These are phyloP conservation scores for Tokudaia muenninki DNA, from an alignment of 2,797 vertebrate genomes.

Conservation along the genomic window DNA sequence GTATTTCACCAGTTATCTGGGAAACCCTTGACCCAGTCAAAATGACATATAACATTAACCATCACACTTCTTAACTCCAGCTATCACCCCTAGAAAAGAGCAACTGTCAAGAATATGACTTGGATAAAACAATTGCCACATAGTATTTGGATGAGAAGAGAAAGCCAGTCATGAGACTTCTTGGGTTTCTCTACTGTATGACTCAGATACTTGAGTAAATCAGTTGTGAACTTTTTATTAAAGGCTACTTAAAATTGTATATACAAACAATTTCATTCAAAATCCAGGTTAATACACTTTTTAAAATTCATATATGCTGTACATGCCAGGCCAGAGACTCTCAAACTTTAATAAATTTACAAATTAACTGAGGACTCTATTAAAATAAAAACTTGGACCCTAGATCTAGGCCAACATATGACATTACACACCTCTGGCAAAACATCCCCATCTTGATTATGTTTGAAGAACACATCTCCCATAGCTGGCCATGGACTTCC, in stretches of 20 bases:
- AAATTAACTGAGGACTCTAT: neutral
- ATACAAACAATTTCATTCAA: constrained; percentile 39
- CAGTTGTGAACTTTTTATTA: constrained; percentile 48
- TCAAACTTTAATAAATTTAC: neutral
- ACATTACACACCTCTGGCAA: constrained; percentile 19
- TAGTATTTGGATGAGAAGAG: neutral
- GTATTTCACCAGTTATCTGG: neutral
- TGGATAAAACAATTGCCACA: neutral
- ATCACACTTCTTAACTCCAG: neutral
- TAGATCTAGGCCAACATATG: neutral
- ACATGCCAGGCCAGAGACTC: neutral
- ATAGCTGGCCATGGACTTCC: constrained; percentile 6
- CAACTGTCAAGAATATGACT: neutral
- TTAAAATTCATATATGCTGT: neutral
- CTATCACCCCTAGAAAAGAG: neutral
- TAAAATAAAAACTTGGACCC: neutral
- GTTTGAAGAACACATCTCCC: neutral
- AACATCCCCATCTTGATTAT: neutral
- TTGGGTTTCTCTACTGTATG: neutral
- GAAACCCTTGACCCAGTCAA: neutral
- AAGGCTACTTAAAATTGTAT: neutral
- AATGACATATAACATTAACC: neutral
- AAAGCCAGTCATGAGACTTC: neutral
- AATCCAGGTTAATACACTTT: constrained; percentile 26
- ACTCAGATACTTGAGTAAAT: constrained; percentile 31